Conservation (phyloP, 2,888 invertebrate genomes). For the Lutraria lutraria region DNA sequence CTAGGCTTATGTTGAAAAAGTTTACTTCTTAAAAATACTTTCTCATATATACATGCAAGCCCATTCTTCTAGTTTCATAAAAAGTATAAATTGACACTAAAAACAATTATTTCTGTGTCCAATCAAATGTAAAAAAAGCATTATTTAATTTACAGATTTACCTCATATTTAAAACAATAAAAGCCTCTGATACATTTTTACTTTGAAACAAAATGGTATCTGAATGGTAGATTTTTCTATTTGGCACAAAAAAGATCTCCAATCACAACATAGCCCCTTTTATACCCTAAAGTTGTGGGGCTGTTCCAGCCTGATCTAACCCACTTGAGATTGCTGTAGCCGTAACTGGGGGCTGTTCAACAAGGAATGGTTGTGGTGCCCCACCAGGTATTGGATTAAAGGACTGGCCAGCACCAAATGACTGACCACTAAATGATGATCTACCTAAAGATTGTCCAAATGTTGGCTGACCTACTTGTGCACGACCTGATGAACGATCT, state of each 20-base stretch:
- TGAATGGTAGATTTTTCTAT: neutral
- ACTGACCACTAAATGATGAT: constrained; percentile 18
- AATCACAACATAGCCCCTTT: neutral
- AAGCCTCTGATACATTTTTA: too few species aligned
- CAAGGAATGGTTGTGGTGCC: constrained; percentile 44
- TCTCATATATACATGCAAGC: too few species aligned
- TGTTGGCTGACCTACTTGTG: constrained; percentile 1
- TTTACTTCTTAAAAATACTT: too few species aligned
- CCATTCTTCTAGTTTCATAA: too few species aligned
- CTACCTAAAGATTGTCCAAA: constrained; percentile 26
- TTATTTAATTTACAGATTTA: neutral
- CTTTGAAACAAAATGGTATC: neutral
- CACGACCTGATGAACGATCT: neutral
- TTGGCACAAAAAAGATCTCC: neutral
- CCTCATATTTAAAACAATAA: too few species aligned
- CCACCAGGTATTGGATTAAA: constrained; percentile 23
- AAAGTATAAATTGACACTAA: too few species aligned
- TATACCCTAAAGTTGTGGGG: neutral
- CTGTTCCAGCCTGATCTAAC: neutral
- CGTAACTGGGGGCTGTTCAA: constrained; percentile 45
- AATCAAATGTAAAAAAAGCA: neutral
- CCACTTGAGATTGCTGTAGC: constrained; percentile 27
- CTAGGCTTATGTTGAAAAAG: too few species aligned
- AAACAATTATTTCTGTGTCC: too few species aligned
- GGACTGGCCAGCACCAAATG: constrained; percentile 22